Evolutionary conservation across 2,888 invertebrate genomes (phyloP).

Genomic region (Eupithecia dodoneata): DNA sequence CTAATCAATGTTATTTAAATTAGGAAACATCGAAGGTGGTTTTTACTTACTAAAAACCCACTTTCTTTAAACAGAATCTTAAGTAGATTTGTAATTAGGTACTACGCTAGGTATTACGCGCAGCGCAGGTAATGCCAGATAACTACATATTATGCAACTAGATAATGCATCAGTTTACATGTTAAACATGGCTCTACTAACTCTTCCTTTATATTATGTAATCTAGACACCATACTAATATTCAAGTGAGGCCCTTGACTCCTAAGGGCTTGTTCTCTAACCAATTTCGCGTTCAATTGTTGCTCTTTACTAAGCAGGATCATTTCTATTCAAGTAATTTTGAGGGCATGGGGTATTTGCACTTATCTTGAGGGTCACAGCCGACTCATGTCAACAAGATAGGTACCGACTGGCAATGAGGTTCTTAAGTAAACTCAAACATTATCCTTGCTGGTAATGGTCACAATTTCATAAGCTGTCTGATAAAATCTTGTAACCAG

Average conservation of each 20-base stretch:
- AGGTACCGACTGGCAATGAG: background rate
- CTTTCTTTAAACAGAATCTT: conserved; percentile 31
- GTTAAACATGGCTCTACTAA: conserved; percentile 43
- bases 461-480: conserved; percentile 19
- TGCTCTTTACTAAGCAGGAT: background rate
- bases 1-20: no score
- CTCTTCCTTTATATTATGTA: conserved; percentile 49
- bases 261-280: background rate
- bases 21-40: background rate
- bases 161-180: conserved; percentile 34
- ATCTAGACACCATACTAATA: background rate
- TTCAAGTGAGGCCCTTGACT: background rate
- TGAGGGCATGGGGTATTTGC: background rate
- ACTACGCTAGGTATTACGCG: background rate
- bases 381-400: background rate
- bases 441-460: conserved; percentile 16
- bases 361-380: conserved; percentile 12
- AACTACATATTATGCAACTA: conserved; percentile 16
- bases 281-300: background rate
- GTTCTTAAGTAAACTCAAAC: conserved; percentile 12
- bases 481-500: conserved; percentile 22
- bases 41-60: background rate
- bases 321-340: background rate
- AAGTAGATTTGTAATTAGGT: background rate
- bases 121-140: background rate